phyloP scores from a whole-genome alignment of 2,888 invertebrate genomes.

The Crioceris asparagi region DNA sequence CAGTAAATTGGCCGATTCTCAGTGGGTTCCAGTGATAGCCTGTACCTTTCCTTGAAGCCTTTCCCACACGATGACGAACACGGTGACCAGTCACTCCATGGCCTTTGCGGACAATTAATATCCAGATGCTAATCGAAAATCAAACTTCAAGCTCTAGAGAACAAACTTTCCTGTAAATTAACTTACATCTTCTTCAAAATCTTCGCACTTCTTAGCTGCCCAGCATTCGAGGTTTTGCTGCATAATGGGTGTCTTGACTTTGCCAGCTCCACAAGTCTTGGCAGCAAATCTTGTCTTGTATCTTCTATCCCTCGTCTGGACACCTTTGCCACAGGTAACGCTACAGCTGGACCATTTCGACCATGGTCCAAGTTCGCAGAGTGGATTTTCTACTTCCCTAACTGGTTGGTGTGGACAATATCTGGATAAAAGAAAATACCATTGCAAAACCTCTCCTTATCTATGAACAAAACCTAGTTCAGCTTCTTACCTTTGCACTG shows the following conservation, averaged over 20 bases:
- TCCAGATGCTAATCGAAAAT: slow-evolving; percentile 4
- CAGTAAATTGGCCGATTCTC: slow-evolving; percentile 16
- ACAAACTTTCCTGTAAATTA: background rate
- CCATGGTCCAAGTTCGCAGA: slow-evolving; percentile 67
- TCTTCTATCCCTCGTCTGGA: slow-evolving; percentile 58
- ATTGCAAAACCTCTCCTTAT: too few species aligned
- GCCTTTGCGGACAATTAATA: slow-evolving; percentile 48
- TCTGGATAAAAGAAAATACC: background rate
- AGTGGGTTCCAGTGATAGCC: slow-evolving; percentile 32
- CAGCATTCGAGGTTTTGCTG: slow-evolving; percentile 41
- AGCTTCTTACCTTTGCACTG: slow-evolving; percentile 31
- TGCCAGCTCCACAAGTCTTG: slow-evolving; percentile 50
- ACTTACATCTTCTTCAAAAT: slow-evolving; percentile 16
- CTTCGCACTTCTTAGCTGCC: slow-evolving; percentile 33
- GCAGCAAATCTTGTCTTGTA: slow-evolving; percentile 51
- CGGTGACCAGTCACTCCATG: slow-evolving; percentile 75
- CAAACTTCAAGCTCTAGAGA: slow-evolving; percentile 6
- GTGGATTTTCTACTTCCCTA: slow-evolving; percentile 38
- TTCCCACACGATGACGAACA: slow-evolving; percentile 72
- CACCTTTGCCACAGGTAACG: slow-evolving; percentile 57
- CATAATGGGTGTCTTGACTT: slow-evolving; percentile 34
- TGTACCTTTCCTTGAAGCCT: slow-evolving; percentile 53
- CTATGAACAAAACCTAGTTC: too few species aligned
- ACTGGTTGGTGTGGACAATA: slow-evolving; percentile 27
- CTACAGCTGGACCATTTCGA: slow-evolving; percentile 70